Conservation (phyloP, 1,140 invertebrate genomes). For the Drosophila pseudoobscura region DNA sequence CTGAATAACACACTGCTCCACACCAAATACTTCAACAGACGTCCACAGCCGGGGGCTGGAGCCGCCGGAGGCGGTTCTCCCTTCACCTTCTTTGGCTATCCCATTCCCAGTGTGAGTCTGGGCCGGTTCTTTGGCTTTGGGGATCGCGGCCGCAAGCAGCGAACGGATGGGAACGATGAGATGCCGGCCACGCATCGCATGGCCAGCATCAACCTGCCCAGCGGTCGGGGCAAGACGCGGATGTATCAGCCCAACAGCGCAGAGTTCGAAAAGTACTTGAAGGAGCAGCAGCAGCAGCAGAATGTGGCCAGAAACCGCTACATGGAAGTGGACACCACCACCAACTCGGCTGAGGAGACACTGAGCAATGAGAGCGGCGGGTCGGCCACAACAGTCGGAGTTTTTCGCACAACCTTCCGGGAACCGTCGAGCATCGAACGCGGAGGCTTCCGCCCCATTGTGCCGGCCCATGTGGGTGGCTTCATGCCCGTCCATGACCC, state of each 20-base stretch:
- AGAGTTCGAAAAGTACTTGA: conserved; percentile 81
- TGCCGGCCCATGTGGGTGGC: conserved; percentile 87
- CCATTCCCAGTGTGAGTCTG: conserved; percentile 87
- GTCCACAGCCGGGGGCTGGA: conserved; percentile 69
- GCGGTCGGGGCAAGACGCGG: conserved; percentile 72
- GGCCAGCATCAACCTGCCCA: conserved; percentile 57
- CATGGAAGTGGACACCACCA: conserved; percentile 77
- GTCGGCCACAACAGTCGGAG: conserved; percentile 52
- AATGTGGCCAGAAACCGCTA: conserved; percentile 56
- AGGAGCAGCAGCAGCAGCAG: conserved; percentile 52
- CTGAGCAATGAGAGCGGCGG: conserved; percentile 70
- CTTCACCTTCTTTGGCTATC: conserved; percentile 93
- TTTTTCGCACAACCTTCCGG: conserved; percentile 84
- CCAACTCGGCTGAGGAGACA: conserved; percentile 81
- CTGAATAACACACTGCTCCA: conserved; percentile 88
- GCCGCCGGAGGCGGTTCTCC: conserved; percentile 81
- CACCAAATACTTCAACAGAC: conserved; percentile 85
- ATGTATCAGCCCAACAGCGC: conserved; percentile 82
- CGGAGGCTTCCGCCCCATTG: conserved; percentile 89
- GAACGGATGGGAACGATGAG: conserved; percentile 53
- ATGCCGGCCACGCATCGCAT: conserved; percentile 78
- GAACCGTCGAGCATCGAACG: conserved; percentile 87
- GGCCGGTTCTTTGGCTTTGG: conserved; percentile 77
- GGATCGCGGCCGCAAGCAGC: conserved; percentile 69
- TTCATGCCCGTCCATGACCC: conserved; percentile 86